A percentile compares a stretch with the other conserved stretches of the same genome.
Evolutionary conservation across 2,888 invertebrate species (phyloP).

Genomic region (Barypeithes pellucidus): DNA sequence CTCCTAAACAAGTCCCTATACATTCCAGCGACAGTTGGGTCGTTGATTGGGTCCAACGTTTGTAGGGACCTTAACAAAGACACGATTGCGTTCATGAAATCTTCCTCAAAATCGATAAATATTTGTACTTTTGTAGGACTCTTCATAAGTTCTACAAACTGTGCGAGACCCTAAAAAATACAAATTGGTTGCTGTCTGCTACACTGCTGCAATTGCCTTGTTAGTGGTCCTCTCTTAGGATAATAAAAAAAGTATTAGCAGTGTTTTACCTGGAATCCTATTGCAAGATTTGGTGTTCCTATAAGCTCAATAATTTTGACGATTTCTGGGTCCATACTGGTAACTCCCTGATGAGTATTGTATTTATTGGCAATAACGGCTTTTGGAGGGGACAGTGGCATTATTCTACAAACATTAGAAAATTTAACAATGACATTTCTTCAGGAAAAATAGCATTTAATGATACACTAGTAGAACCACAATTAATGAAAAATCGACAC

Average conservation of each 20-base stretch:
- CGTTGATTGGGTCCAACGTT: slow-evolving; percentile 64
- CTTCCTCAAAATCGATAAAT: slow-evolving; percentile 77
- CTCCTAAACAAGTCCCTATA: slow-evolving; percentile 73
- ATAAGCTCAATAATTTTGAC: slow-evolving; percentile 42
- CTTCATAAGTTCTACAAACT: slow-evolving; percentile 56
- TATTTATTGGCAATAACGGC: slow-evolving; percentile 52
- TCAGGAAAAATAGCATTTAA: too few relatives aligned
- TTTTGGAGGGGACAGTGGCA: slow-evolving; percentile 57
- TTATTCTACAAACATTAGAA: slow-evolving; percentile 35
- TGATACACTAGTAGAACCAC: too few relatives aligned
- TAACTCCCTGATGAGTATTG: slow-evolving; percentile 29
- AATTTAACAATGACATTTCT: too few relatives aligned
- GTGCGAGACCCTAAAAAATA: slow-evolving; percentile 55
- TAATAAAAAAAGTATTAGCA: too few relatives aligned
- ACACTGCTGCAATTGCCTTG: too few relatives aligned
- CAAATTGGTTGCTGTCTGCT: background rate
- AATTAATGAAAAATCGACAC: too few relatives aligned
- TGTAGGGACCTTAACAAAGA: slow-evolving; percentile 77
- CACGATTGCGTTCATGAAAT: slow-evolving; percentile 77
- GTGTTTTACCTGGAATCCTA: slow-evolving; percentile 35
- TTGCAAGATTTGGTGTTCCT: slow-evolving; percentile 44
- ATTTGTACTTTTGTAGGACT: slow-evolving; percentile 45
- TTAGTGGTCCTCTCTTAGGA: too few relatives aligned
- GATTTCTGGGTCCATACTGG: slow-evolving; percentile 42
- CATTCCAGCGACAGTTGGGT: slow-evolving; percentile 71